Evolutionary conservation across 1,140 invertebrate genomes (phyloP).

Genomic region (Bombus ignitus): DNA sequence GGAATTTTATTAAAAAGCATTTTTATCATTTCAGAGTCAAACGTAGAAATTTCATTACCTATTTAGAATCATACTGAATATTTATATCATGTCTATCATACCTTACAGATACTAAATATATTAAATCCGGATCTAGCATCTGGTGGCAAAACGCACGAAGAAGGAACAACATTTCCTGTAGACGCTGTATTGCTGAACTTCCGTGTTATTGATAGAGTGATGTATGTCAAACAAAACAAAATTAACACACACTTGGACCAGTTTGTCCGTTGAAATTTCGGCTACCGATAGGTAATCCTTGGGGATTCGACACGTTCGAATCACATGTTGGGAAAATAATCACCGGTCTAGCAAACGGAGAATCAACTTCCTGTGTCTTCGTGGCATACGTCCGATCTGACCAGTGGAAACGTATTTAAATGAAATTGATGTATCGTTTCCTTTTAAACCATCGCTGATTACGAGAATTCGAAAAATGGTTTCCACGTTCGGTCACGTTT

Average conservation of each 20-base stretch:
- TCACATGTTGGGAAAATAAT: conserved; percentile 30
- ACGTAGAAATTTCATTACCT: not conserved
- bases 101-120: not conserved
- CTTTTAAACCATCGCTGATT: not conserved
- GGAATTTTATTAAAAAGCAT: too few relatives aligned
- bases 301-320: conserved; percentile 44
- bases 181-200: not conserved
- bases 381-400: not conserved
- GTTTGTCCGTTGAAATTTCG: conserved; percentile 36
- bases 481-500: not conserved
- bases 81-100: not conserved
- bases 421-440: conserved; percentile 41
- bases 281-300: conserved; percentile 26
- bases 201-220: not conserved
- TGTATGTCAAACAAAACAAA: not conserved
- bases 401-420: conserved; percentile 31
- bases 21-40: too few relatives aligned
- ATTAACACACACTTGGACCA: not conserved
- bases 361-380: conserved; percentile 46
- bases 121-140: not conserved
- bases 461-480: not conserved
- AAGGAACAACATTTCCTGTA: not conserved
- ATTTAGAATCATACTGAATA: not conserved
- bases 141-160: too few relatives aligned
- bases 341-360: conserved; percentile 2